These are phyloP conservation scores for Disparrhopalites patrizii DNA, from an alignment of 2,888 invertebrate genomes.

Conservation along the genomic window DNA sequence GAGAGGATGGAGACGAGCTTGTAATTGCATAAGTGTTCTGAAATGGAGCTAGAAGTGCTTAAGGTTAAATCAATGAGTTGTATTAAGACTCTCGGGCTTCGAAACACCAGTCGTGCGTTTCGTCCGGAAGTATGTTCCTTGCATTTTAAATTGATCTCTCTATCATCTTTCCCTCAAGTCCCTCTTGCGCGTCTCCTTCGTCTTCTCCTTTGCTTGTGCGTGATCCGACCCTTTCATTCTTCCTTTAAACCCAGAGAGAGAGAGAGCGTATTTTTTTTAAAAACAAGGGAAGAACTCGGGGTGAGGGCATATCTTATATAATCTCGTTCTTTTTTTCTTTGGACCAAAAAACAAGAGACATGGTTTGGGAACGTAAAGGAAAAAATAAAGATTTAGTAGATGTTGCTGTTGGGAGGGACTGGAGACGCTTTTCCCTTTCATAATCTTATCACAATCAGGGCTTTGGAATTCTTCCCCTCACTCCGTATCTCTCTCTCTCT, in stretches of 20 bases:
- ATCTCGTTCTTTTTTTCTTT: too few species aligned
- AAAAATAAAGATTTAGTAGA: too few species aligned
- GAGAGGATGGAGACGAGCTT: background rate
- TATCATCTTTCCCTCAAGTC: slow-evolving; percentile 8
- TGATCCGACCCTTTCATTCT: too few species aligned
- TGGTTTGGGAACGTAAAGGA: too few species aligned
- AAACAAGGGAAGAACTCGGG: too few species aligned
- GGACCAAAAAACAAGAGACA: too few species aligned
- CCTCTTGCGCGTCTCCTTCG: background rate
- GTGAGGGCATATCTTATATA: too few species aligned
- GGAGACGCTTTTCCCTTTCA: background rate
- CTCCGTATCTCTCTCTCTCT: background rate
- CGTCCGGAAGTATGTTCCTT: slow-evolving; percentile 10
- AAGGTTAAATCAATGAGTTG: slow-evolving; percentile 22
- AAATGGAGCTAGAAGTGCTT: slow-evolving; percentile 12
- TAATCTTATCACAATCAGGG: background rate
- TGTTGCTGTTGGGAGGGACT: too few species aligned
- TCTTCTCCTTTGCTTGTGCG: too few species aligned
- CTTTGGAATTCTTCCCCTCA: background rate
- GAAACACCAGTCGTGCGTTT: slow-evolving; percentile 15
- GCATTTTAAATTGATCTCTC: slow-evolving; percentile 23
- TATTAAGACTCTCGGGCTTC: slow-evolving; percentile 18
- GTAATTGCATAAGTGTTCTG: slow-evolving; percentile 14
- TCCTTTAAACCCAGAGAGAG: too few species aligned
- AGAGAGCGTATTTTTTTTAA: too few species aligned